Evolutionary conservation across 2,113 vertebrate species (phyloP).

Genomic region (Atlantisia rogersi): DNA sequence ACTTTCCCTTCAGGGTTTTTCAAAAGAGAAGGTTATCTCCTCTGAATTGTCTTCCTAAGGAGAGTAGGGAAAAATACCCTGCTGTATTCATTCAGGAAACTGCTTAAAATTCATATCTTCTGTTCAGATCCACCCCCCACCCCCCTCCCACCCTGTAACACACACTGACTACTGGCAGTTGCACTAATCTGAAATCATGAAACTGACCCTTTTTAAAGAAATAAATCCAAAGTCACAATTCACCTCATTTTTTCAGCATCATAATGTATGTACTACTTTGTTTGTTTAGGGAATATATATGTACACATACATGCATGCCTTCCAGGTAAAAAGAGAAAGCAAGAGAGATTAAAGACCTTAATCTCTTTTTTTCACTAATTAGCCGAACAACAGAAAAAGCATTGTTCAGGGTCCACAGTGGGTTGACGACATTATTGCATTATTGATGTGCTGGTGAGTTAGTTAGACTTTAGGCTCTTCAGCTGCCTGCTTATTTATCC

Average conservation of each 20-base stretch:
- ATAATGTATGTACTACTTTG: background rate
- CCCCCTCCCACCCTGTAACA: background rate
- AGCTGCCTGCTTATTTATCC: conserved; percentile 32
- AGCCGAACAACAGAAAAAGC: conserved; percentile 53
- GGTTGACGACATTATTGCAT: conserved; percentile 53
- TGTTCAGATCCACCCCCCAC: background rate
- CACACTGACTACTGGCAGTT: background rate
- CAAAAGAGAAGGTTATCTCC: conserved; percentile 57
- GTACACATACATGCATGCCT: background rate
- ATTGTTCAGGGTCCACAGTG: conserved; percentile 11
- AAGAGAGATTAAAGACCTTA: conserved; percentile 59
- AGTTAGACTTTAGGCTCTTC: conserved; percentile 41
- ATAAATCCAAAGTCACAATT: background rate
- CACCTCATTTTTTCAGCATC: background rate
- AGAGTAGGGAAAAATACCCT: conserved; percentile 31
- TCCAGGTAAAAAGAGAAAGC: conserved; percentile 11
- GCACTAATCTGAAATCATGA: background rate
- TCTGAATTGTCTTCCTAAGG: conserved; percentile 45
- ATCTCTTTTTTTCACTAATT: conserved; percentile 70
- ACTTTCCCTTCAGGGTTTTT: conserved; percentile 1
- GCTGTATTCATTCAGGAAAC: conserved; percentile 42
- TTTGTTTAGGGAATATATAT: conserved; percentile 9
- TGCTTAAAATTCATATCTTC: conserved; percentile 60
- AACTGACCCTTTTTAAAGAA: background rate
- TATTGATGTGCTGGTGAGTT: conserved; percentile 59